Evolutionary conservation across 2,113 vertebrate species (phyloP).

Genomic region (Cettia cetti): DNA sequence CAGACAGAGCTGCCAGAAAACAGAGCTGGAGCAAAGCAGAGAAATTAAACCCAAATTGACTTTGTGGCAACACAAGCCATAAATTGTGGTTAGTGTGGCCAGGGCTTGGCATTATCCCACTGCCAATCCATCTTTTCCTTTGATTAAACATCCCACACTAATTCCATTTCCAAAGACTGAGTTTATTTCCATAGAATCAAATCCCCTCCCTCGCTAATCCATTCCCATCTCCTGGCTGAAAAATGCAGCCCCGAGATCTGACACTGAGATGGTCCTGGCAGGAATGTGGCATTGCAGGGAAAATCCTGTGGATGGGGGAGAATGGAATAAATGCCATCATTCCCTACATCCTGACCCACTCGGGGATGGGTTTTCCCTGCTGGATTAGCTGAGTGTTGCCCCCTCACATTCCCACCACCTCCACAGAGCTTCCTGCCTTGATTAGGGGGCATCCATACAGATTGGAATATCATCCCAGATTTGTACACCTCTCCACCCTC

Average conservation of each 20-base stretch:
- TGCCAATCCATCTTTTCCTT: constrained; percentile 72
- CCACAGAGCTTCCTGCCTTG: accelerated
- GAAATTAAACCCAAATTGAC: constrained; percentile 86
- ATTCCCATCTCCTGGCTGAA: constrained; percentile 58
- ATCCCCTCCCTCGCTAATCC: constrained; percentile 76
- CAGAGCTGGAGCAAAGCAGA: constrained; percentile 28
- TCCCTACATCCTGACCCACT: not conserved
- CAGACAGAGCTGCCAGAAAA: constrained; percentile 66
- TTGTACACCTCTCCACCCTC: not conserved
- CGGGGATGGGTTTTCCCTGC: not conserved
- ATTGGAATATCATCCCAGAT: not conserved
- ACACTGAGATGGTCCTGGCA: not conserved
- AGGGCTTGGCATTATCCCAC: constrained; percentile 50
- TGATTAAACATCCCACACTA: constrained; percentile 56
- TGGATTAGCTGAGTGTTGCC: not conserved
- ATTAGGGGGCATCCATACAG: not conserved
- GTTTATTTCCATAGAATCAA: constrained; percentile 71
- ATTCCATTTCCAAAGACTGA: constrained; percentile 37
- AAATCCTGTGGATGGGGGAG: not conserved
- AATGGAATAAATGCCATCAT: not conserved
- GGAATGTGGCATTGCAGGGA: accelerated
- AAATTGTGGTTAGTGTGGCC: constrained; percentile 76
- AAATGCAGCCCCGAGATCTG: not conserved
- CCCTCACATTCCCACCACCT: not conserved
- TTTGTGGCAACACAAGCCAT: constrained; percentile 79